Evolutionary conservation across 2,888 invertebrate genomes (phyloP).

Genomic region (Cantharis nigra): DNA sequence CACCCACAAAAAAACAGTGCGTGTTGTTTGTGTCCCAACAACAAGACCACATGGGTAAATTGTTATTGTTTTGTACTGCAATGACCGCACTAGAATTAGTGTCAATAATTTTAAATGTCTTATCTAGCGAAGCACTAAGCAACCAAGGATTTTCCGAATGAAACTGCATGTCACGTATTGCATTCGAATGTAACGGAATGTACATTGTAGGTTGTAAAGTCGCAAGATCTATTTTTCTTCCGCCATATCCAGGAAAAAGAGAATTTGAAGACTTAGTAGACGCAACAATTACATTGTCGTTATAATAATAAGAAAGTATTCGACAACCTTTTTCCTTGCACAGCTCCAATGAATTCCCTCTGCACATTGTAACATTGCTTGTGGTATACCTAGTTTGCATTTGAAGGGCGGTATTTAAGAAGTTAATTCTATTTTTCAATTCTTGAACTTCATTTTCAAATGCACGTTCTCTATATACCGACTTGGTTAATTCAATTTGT

Average conservation of each 20-base stretch:
- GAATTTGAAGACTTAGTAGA: slow-evolving; percentile 74
- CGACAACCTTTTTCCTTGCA: slow-evolving; percentile 75
- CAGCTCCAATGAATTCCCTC: slow-evolving; percentile 70
- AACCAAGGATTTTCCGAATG: slow-evolving; percentile 70
- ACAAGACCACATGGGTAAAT: slow-evolving; percentile 82
- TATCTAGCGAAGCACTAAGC: slow-evolving; percentile 81
- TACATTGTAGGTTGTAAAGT: slow-evolving; percentile 71
- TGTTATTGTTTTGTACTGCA: slow-evolving; percentile 58
- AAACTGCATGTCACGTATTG: slow-evolving; percentile 80
- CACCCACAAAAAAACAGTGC: slow-evolving; percentile 77
- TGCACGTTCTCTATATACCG: slow-evolving; percentile 31
- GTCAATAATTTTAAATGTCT: slow-evolving; percentile 73
- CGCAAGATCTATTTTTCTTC: slow-evolving; percentile 72
- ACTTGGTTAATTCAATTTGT: slow-evolving; percentile 66
- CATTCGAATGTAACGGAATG: slow-evolving; percentile 72
- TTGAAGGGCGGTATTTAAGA: slow-evolving; percentile 15
- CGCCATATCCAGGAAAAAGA: slow-evolving; percentile 79
- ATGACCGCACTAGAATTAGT: slow-evolving; percentile 66
- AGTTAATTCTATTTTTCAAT: slow-evolving; percentile 43
- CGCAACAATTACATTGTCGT: slow-evolving; percentile 69
- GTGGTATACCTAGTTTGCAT: background rate
- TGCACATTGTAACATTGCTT: slow-evolving; percentile 53
- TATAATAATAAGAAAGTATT: slow-evolving; percentile 72
- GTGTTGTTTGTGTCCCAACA: slow-evolving; percentile 74
- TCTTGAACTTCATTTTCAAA: slow-evolving; percentile 49